Percentiles rank a stretch among this genome's conserved stretches.
Conservation (phyloP, 2,113 vertebrate genomes). For the Megaceryle maxima region DNA sequence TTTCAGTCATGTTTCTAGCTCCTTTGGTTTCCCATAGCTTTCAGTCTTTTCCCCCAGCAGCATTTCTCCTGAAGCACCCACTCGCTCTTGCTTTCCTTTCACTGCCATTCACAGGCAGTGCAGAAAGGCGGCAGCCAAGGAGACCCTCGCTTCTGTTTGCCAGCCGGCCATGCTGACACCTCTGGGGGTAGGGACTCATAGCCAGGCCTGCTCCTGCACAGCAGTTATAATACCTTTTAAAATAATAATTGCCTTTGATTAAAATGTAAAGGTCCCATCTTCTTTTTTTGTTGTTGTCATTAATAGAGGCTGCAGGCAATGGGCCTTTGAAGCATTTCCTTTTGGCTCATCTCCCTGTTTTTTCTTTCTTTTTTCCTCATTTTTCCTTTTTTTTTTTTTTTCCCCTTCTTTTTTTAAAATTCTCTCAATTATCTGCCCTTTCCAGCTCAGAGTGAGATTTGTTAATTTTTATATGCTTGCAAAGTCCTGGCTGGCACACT, state of each 20-base stretch:
- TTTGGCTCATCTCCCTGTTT: constrained; percentile 18
- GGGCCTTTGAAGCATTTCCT: constrained; percentile 50
- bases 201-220: neutral
- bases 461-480: constrained; percentile 29
- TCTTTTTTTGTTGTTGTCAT: neutral
- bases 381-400: neutral
- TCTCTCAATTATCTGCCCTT: constrained; percentile 13
- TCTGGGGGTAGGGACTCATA: neutral
- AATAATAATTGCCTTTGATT: constrained; percentile 25
- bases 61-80: neutral
- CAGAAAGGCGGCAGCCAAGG: neutral
- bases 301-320: constrained; percentile 15
- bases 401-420: neutral
- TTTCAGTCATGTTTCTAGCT: neutral
- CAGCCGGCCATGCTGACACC: neutral
- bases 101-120: neutral
- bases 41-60: neutral
- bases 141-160: neutral
- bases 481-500: constrained; percentile 8
- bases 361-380: neutral
- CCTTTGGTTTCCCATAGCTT: neutral
- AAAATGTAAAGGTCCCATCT: constrained; percentile 13
- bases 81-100: neutral
- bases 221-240: neutral
- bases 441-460: neutral